A percentile compares a stretch with the other conserved stretches of the same genome.
These are phyloP conservation scores for Enteromius argenteus DNA, from an alignment of 2,797 vertebrate genomes.

Conservation along the genomic window DNA sequence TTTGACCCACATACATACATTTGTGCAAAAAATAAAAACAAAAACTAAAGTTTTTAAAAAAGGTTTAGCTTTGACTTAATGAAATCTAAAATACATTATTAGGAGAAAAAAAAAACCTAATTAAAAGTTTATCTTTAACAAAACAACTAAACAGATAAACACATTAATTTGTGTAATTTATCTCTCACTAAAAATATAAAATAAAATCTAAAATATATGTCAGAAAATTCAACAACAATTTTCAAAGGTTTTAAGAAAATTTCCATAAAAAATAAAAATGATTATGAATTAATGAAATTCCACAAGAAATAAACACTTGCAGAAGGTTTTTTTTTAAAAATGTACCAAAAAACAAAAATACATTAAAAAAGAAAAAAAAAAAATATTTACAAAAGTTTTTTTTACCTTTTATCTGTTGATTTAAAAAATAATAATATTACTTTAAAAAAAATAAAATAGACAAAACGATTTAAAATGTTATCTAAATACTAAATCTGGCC, in stretches of 20 bases:
- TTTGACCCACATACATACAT: neutral
- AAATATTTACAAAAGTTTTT: neutral
- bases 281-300: neutral
- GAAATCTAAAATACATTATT: neutral
- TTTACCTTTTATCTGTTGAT: no score
- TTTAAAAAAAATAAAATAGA: neutral
- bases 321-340: neutral
- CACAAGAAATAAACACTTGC: neutral
- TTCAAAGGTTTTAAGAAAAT: neutral
- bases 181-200: neutral
- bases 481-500: no score
- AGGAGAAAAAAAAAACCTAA: no score
- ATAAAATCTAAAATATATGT: neutral
- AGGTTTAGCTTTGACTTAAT: neutral
- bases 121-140: neutral
- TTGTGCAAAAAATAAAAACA: neutral
- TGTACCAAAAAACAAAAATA: neutral
- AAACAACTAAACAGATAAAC: neutral
- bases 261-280: neutral
- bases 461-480: neutral
- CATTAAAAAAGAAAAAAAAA: neutral
- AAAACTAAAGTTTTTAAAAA: neutral
- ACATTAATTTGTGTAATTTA: neutral
- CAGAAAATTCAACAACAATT: neutral
- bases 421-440: no score